Evolutionary conservation across 1,140 invertebrate genomes (phyloP).

Genomic region (Mya arenaria): DNA sequence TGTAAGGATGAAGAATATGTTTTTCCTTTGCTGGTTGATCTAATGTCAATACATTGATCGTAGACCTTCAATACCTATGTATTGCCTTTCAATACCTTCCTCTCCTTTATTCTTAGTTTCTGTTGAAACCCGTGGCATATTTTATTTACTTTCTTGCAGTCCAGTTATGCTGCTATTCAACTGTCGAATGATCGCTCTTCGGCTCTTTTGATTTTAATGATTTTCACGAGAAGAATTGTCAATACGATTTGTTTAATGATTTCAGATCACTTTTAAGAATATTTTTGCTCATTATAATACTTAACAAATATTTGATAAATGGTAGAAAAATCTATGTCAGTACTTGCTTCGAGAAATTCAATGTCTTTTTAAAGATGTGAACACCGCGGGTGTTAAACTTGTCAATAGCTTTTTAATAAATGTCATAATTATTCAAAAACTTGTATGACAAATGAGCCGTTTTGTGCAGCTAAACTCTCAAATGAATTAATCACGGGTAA

Average conservation of each 20-base stretch:
- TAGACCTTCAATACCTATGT: neutral
- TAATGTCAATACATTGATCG: constrained; percentile 18
- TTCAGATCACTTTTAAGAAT: neutral
- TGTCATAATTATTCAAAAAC: constrained; percentile 39
- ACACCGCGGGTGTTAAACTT: constrained; percentile 7
- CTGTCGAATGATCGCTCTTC: neutral
- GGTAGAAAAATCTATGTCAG: neutral
- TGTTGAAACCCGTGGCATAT: neutral
- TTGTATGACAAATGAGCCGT: constrained; percentile 8
- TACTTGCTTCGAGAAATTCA: neutral
- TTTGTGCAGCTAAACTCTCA: neutral
- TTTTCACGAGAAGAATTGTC: constrained; percentile 20
- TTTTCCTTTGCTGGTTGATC: neutral
- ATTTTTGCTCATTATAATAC: neutral
- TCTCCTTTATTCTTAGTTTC: neutral
- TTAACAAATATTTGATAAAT: constrained; percentile 13
- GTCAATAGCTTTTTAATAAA: constrained; percentile 37
- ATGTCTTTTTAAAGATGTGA: neutral
- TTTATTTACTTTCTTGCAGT: neutral
- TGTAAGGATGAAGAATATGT: constrained; percentile 40
- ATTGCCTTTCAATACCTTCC: neutral
- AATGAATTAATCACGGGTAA: neutral
- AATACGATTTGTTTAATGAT: constrained; percentile 39
- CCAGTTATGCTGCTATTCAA: neutral
- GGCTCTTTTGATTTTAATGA: constrained; percentile 33